phyloP scores from a whole-genome alignment of 2,113 vertebrate species.

The Plecotus auritus region DNA sequence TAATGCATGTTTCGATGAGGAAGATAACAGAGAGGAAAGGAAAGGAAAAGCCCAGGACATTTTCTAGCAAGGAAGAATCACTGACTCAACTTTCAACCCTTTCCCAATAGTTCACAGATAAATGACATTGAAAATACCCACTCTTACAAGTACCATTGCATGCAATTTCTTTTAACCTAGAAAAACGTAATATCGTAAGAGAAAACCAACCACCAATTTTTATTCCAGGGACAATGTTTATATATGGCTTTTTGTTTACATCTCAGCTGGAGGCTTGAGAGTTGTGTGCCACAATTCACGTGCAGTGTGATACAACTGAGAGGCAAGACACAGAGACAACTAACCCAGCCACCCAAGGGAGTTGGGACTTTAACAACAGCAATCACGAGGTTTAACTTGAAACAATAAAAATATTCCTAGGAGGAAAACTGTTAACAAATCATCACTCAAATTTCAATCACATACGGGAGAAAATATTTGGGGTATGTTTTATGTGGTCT shows the following conservation, averaged over 20 bases:
- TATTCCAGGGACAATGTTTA: neutral
- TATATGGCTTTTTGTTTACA: neutral
- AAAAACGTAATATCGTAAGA: neutral
- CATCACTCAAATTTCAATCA: conserved; percentile 49
- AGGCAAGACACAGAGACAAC: neutral
- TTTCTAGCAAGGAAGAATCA: conserved; percentile 26
- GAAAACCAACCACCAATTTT: conserved; percentile 28
- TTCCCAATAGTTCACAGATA: conserved; percentile 31
- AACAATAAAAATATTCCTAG: conserved; percentile 55
- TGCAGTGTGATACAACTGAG: neutral
- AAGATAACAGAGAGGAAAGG: conserved; percentile 1
- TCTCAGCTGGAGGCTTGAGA: neutral
- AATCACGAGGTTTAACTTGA: conserved; percentile 62
- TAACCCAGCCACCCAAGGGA: neutral
- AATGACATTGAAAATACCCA: neutral
- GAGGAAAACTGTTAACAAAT: conserved; percentile 14
- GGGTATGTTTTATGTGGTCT: conserved; percentile 40
- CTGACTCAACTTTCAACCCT: conserved; percentile 37
- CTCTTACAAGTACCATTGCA: neutral
- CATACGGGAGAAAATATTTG: conserved; percentile 54
- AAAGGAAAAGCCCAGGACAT: conserved; percentile 1
- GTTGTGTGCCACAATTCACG: neutral
- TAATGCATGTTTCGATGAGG: conserved; percentile 44
- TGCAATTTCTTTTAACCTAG: conserved; percentile 21
- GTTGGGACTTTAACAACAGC: conserved; percentile 14